A percentile compares a stretch with the other conserved stretches of the same genome.
Evolutionary conservation across 1,140 invertebrate genomes (phyloP).

Genomic region (Drosophila setifemur): DNA sequence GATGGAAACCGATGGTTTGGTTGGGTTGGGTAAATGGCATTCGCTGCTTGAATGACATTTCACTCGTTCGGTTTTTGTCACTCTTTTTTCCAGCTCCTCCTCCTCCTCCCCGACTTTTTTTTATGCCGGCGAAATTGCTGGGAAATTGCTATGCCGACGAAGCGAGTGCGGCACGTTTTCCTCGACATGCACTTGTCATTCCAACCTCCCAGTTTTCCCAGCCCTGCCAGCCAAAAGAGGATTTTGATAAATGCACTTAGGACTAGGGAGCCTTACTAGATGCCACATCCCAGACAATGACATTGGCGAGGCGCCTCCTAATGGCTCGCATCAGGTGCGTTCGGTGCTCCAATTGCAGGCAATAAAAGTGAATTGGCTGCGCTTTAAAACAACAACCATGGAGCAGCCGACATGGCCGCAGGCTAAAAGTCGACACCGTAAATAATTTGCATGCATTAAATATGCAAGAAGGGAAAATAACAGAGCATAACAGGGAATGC

Average conservation of each 20-base stretch:
- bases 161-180: constrained; percentile 28
- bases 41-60: constrained; percentile 60
- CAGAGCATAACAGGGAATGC: constrained; percentile 48
- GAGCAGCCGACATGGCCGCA: neutral
- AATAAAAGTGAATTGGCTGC: constrained; percentile 49
- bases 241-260: constrained; percentile 74
- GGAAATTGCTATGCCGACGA: constrained; percentile 51
- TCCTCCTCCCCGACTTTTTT: too few species aligned
- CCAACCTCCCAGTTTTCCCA: neutral
- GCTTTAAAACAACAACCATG: constrained; percentile 35
- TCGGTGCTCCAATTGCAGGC: constrained; percentile 30
- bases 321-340: constrained; percentile 5
- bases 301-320: constrained; percentile 1
- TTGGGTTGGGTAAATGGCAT: constrained; percentile 48
- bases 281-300: constrained; percentile 50
- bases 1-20: constrained; percentile 20
- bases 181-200: constrained; percentile 21
- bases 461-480: constrained; percentile 63
- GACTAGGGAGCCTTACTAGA: constrained; percentile 41
- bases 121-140: constrained; percentile 57
- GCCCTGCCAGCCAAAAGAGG: constrained; percentile 20
- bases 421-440: constrained; percentile 55
- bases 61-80: constrained; percentile 46
- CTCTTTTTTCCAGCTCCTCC: constrained; percentile 8
- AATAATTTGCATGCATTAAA: constrained; percentile 76